Conservation (phyloP, 1,140 invertebrate species). For the Augochlora pura region DNA sequence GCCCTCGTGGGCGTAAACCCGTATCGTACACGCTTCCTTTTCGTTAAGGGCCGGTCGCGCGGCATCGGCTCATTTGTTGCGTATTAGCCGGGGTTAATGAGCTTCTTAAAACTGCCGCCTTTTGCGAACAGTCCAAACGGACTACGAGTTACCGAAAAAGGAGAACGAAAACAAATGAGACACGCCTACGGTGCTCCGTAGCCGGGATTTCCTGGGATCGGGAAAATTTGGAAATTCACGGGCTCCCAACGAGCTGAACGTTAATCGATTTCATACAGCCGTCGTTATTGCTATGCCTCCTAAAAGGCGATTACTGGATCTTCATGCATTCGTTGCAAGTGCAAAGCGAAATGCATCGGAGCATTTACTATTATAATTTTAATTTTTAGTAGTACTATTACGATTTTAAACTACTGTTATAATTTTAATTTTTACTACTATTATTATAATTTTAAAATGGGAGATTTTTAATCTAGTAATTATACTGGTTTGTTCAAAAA, state of each 20-base stretch:
- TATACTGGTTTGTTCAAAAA: no score
- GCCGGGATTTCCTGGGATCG: slow-evolving; percentile 9
- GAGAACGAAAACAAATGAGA: slow-evolving; percentile 54
- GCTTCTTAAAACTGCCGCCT: slow-evolving; percentile 63
- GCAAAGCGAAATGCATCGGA: no score
- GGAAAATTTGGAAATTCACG: slow-evolving; percentile 23
- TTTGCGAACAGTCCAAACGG: slow-evolving; percentile 56
- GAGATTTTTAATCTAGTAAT: no score
- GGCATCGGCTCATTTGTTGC: slow-evolving; percentile 68
- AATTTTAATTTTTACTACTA: no score
- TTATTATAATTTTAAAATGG: no score
- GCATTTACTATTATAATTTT: no score
- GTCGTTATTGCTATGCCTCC: background rate
- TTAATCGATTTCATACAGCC: slow-evolving; percentile 20
- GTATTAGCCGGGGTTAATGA: slow-evolving; percentile 74
- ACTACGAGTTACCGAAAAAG: slow-evolving; percentile 51
- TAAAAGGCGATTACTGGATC: no score
- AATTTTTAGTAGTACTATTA: no score
- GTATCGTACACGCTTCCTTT: slow-evolving; percentile 11
- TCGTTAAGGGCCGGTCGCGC: slow-evolving; percentile 25
- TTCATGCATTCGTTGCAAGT: no score
- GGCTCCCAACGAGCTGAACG: background rate
- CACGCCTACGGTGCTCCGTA: slow-evolving; percentile 51
- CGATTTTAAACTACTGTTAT: no score
- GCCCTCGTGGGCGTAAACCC: slow-evolving; percentile 50